A percentile compares a stretch with the other conserved stretches of the same genome.
These are phyloP conservation scores for Luperina nickerlii DNA, from an alignment of 2,888 invertebrate species.

Conservation along the genomic window DNA sequence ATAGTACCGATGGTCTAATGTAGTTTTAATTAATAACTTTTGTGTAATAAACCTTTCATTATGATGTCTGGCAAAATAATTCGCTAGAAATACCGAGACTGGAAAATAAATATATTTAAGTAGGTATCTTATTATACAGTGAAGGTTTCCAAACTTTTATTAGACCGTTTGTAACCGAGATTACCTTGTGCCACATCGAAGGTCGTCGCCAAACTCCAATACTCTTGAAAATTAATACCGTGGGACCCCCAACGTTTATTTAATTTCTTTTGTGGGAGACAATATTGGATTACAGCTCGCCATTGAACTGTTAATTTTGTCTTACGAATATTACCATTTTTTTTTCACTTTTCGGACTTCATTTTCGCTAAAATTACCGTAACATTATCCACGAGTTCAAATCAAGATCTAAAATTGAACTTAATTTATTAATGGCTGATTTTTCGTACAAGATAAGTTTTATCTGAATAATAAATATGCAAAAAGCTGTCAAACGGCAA, in stretches of 20 bases:
- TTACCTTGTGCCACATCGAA: slow-evolving; percentile 29
- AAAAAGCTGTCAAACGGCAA: not conserved
- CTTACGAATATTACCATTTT: not conserved
- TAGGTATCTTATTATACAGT: not conserved
- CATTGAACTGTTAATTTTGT: slow-evolving; percentile 14
- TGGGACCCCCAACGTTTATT: slow-evolving; percentile 21
- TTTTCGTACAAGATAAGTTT: not conserved
- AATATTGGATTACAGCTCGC: slow-evolving; percentile 9
- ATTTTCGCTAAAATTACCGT: not conserved
- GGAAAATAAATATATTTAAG: not conserved
- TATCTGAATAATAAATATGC: not conserved
- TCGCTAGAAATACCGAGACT: not conserved
- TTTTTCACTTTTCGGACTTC: not conserved
- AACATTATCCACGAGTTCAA: not conserved
- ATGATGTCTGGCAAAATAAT: not conserved
- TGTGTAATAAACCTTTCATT: not conserved
- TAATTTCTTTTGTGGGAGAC: slow-evolving; percentile 34
- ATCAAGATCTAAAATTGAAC: not conserved
- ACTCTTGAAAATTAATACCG: slow-evolving; percentile 32
- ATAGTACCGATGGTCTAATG: not conserved
- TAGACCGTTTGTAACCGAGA: slow-evolving; percentile 8
- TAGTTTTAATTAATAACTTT: not conserved
- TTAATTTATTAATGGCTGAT: not conserved
- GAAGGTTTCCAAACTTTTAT: not conserved
- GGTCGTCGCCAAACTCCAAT: slow-evolving; percentile 28